Evolutionary conservation across 2,888 invertebrate species (phyloP).

Genomic region (Venusia cambrica): DNA sequence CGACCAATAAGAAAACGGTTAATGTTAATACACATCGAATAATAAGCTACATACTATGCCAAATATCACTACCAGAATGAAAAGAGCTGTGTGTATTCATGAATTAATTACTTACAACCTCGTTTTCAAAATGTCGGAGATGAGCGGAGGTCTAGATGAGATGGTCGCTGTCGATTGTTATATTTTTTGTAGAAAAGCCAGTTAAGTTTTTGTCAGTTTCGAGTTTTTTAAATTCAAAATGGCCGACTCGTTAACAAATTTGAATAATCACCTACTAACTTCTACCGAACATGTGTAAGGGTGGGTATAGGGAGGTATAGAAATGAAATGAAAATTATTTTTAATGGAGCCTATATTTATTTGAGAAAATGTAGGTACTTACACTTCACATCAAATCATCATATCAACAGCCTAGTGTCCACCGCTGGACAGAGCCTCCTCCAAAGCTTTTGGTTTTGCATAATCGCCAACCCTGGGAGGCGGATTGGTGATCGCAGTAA

Average conservation of each 20-base stretch:
- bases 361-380: too few relatives aligned
- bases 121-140: constrained; percentile 18
- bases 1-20: constrained; percentile 51
- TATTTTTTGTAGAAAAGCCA: constrained; percentile 30
- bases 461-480: too few relatives aligned
- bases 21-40: constrained; percentile 54
- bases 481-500: too few relatives aligned
- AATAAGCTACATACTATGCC: constrained; percentile 40
- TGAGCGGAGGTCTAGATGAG: constrained; percentile 30
- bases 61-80: constrained; percentile 41
- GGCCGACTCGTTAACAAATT: constrained; percentile 17
- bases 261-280: too few relatives aligned
- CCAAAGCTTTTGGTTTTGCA: too few relatives aligned
- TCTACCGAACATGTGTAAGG: too few relatives aligned
- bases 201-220: constrained; percentile 25
- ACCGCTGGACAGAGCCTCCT: too few relatives aligned
- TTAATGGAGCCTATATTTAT: too few relatives aligned
- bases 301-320: too few relatives aligned
- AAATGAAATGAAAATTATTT: too few relatives aligned
- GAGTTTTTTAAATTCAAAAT: constrained; percentile 26
- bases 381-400: too few relatives aligned
- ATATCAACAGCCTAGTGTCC: too few relatives aligned
- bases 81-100: constrained; percentile 34
- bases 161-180: constrained; percentile 25
- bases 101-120: constrained; percentile 28